Evolutionary conservation across 2,113 vertebrate genomes (phyloP).

Genomic region (Ailurus styani): DNA sequence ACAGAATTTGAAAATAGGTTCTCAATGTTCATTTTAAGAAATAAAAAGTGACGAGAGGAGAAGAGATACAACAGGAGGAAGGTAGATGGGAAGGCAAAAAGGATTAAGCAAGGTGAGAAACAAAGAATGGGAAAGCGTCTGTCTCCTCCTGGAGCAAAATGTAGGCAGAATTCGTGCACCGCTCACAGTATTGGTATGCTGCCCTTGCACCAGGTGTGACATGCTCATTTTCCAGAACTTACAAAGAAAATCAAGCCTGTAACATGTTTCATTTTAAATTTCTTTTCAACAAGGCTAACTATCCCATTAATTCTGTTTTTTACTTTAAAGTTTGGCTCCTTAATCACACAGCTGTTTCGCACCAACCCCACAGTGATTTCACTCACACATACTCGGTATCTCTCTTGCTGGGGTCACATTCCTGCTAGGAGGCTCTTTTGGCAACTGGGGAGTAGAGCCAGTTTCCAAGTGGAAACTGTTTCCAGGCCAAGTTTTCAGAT

Average conservation of each 20-base stretch:
- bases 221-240: neutral
- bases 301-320: constrained; percentile 53
- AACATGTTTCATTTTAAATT: neutral
- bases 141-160: neutral
- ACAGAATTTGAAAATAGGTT: neutral
- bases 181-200: too few species aligned
- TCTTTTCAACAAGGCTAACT: neutral
- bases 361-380: neutral
- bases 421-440: constrained; percentile 25
- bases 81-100: neutral
- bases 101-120: neutral
- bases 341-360: constrained; percentile 48
- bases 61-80: neutral
- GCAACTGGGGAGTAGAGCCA: neutral
- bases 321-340: constrained; percentile 39
- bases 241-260: neutral
- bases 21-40: neutral
- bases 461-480: constrained; percentile 38
- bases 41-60: neutral
- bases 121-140: neutral
- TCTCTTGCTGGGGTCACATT: constrained; percentile 21
- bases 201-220: neutral
- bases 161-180: accelerated
- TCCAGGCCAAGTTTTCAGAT: constrained; percentile 32
- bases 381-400: neutral